Conservation (phyloP, 2,888 invertebrate genomes). For the Agrochola lychnidis region DNA sequence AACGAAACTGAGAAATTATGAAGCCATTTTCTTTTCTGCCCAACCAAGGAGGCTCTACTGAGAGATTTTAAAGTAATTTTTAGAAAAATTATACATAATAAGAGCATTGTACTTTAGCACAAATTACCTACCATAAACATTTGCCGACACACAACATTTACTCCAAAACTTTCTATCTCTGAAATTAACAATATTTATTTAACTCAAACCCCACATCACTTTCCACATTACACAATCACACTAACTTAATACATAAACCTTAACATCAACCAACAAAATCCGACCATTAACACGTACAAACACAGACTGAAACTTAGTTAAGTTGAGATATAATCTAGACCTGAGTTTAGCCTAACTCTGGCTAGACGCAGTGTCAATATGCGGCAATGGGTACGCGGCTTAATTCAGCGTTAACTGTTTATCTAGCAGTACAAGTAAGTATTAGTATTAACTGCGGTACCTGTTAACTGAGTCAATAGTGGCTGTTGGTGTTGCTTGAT, state of each 20-base stretch:
- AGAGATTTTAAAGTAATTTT: not conserved
- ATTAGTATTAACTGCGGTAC: slow-evolving; percentile 34
- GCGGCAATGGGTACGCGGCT: slow-evolving; percentile 40
- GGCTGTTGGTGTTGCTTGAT: slow-evolving; percentile 16
- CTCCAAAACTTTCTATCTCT: not conserved
- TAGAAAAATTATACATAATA: not conserved
- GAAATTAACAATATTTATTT: slow-evolving; percentile 1
- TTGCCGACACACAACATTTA: not conserved
- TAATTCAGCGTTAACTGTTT: slow-evolving; percentile 49
- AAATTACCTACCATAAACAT: not conserved
- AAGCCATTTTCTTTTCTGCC: not conserved
- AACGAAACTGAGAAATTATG: not conserved
- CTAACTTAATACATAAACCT: slow-evolving; percentile 32
- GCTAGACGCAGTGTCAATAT: slow-evolving; percentile 62
- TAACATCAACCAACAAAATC: slow-evolving; percentile 31
- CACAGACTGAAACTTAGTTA: slow-evolving; percentile 47
- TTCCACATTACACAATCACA: slow-evolving; percentile 6
- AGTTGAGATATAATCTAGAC: slow-evolving; percentile 56
- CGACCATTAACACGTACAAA: slow-evolving; percentile 50
- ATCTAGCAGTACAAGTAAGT: slow-evolving; percentile 30
- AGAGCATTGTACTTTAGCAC: not conserved
- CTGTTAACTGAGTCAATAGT: slow-evolving; percentile 42
- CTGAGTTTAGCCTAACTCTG: slow-evolving; percentile 44
- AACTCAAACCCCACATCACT: not conserved
- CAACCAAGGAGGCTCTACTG: not conserved